Percentiles rank a stretch among this genome's conserved stretches.
Conservation (phyloP, 1,140 invertebrate species). For the Micrasema longulum region DNA sequence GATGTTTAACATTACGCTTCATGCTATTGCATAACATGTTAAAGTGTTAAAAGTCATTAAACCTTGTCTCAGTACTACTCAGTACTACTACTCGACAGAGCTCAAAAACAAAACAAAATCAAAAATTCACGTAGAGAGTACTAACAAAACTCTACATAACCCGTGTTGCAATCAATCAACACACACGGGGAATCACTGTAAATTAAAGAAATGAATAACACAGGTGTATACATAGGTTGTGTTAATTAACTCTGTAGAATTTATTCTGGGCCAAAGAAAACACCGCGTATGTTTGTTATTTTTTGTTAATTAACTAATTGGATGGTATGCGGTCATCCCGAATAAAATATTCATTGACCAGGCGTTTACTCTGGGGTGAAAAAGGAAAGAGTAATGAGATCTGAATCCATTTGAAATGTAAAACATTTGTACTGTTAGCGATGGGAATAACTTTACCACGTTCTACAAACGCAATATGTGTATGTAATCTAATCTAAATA, state of each 20-base stretch:
- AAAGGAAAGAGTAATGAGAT: slow-evolving; percentile 44
- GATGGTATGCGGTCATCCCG: slow-evolving; percentile 19
- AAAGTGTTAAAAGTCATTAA: too few species aligned
- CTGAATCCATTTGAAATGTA: slow-evolving; percentile 41
- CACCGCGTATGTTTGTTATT: slow-evolving; percentile 32
- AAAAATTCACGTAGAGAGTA: too few species aligned
- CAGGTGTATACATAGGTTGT: slow-evolving; percentile 16
- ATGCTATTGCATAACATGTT: too few species aligned
- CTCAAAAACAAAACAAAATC: too few species aligned
- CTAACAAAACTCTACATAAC: too few species aligned
- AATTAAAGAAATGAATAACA: slow-evolving; percentile 46
- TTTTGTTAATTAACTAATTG: slow-evolving; percentile 54
- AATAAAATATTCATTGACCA: slow-evolving; percentile 46
- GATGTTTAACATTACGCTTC: too few species aligned
- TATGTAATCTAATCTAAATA: too few species aligned
- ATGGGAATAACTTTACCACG: too few species aligned
- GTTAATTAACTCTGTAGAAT: slow-evolving; percentile 51
- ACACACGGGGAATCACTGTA: slow-evolving; percentile 31
- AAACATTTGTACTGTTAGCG: slow-evolving; percentile 22
- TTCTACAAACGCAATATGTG: too few species aligned
- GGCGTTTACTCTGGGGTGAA: not conserved
- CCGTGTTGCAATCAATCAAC: slow-evolving; percentile 46
- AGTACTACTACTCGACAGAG: too few species aligned
- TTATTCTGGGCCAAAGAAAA: slow-evolving; percentile 35
- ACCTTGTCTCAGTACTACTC: too few species aligned